Evolutionary conservation across 2,113 vertebrate species (phyloP).

Genomic region (Cavia porcellus): DNA sequence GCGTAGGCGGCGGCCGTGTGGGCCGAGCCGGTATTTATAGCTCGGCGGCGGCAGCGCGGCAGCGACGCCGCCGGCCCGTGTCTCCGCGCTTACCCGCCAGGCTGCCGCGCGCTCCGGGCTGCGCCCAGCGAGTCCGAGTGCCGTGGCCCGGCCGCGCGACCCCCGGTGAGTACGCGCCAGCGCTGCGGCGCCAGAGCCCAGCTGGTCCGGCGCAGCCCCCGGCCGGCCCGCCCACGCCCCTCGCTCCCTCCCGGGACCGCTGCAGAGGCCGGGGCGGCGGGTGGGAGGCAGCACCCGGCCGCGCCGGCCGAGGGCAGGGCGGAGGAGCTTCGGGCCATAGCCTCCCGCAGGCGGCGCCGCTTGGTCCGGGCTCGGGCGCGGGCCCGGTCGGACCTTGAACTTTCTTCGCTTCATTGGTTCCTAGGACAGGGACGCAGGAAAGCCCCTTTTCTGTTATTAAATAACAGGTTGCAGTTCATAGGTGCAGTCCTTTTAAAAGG

Average conservation of each 20-base stretch:
- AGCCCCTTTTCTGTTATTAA: not conserved
- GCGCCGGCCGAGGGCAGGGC: too few relatives aligned
- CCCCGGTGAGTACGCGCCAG: conserved; percentile 62
- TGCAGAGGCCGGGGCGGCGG: too few relatives aligned
- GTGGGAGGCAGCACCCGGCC: too few relatives aligned
- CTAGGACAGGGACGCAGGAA: not conserved
- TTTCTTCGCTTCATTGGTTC: conserved; percentile 67
- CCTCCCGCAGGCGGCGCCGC: not conserved
- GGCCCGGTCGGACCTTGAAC: conserved; percentile 53
- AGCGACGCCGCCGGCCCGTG: not conserved
- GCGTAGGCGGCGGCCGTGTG: conserved; percentile 76
- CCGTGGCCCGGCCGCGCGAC: conserved; percentile 43
- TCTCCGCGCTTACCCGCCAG: conserved; percentile 54
- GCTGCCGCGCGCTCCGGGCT: conserved; percentile 40
- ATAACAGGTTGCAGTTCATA: conserved; percentile 67
- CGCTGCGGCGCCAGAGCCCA: not conserved
- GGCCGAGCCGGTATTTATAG: conserved; percentile 83
- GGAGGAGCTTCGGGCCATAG: not conserved
- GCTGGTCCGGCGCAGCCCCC: not conserved
- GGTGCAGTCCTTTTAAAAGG: not conserved
- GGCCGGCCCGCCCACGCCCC: not conserved
- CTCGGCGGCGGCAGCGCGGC: conserved; percentile 55
- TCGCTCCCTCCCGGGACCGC: too few relatives aligned
- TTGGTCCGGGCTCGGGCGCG: not conserved
- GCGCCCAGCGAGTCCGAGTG: not conserved